Conservation (phyloP, 2,888 invertebrate species). For the Artemia sinica region DNA sequence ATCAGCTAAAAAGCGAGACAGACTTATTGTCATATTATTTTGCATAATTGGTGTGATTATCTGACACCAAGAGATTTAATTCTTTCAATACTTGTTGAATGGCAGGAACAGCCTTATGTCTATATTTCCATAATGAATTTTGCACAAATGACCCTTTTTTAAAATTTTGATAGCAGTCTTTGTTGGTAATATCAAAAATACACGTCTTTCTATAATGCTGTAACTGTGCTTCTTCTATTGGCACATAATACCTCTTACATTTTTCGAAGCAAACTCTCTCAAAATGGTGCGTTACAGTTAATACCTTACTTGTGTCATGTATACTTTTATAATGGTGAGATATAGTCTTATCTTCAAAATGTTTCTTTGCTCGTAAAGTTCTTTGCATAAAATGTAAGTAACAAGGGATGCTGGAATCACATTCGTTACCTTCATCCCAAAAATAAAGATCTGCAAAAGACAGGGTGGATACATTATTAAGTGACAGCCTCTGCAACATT, state of each 20-base stretch:
- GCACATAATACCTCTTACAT: neutral
- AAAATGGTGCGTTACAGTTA: slow-evolving; percentile 11
- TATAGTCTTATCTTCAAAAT: neutral
- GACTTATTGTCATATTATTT: no score
- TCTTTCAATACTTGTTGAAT: neutral
- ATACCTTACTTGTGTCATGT: neutral
- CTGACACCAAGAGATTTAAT: neutral
- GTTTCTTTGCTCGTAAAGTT: neutral
- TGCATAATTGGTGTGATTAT: no score
- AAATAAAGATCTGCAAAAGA: slow-evolving; percentile 4
- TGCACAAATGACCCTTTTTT: slow-evolving; percentile 3
- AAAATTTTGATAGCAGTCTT: neutral
- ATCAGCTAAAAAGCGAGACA: no score
- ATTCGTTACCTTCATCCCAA: neutral
- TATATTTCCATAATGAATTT: neutral
- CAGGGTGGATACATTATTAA: neutral
- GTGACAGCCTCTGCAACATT: slow-evolving; percentile 36
- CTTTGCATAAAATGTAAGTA: slow-evolving; percentile 11
- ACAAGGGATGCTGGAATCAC: neutral
- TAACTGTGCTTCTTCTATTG: slow-evolving; percentile 9
- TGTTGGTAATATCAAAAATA: neutral
- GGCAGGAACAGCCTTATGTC: neutral
- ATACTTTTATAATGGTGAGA: slow-evolving; percentile 13
- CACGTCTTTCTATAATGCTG: slow-evolving; percentile 10
- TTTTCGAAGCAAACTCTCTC: slow-evolving; percentile 8